Percentiles rank a stretch among this genome's conserved stretches.
These are phyloP conservation scores for Centropus bengalensis DNA, from an alignment of 2,113 vertebrate species.

Conservation along the genomic window DNA sequence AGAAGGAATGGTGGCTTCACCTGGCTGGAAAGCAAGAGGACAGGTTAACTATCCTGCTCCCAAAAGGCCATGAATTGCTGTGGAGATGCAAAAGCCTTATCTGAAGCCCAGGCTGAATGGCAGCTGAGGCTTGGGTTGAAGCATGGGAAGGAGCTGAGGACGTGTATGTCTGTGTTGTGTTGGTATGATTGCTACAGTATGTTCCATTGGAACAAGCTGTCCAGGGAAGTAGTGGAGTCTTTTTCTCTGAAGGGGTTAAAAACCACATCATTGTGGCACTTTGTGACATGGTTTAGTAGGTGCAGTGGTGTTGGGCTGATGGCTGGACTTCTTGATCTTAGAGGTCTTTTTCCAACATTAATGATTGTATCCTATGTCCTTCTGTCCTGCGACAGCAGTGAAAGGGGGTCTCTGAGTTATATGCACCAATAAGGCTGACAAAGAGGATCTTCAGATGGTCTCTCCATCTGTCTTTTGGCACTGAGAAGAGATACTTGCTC, in stretches of 20 bases:
- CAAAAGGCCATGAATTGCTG: not conserved
- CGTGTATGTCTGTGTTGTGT: not conserved
- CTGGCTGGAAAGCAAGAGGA: not conserved
- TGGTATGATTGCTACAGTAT: no score
- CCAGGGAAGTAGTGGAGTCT: no score
- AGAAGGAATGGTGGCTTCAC: not conserved
- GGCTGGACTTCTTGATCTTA: no score
- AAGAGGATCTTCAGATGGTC: not conserved
- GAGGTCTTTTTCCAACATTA: no score
- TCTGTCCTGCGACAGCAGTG: not conserved
- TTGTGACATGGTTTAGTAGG: no score
- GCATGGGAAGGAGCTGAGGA: not conserved
- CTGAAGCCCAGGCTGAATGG: not conserved
- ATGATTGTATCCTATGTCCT: not conserved
- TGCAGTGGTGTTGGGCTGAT: no score
- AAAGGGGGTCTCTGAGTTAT: not conserved
- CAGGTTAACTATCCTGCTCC: not conserved
- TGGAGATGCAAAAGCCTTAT: not conserved
- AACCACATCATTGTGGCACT: no score
- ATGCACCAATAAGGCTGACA: no score
- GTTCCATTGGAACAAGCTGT: no score
- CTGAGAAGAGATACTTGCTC: accelerated
- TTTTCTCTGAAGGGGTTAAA: no score
- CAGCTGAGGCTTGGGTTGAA: not conserved
- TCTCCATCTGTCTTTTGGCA: not conserved